These are phyloP conservation scores for Apoda limacodes DNA, from an alignment of 2,888 invertebrate species.

Conservation along the genomic window DNA sequence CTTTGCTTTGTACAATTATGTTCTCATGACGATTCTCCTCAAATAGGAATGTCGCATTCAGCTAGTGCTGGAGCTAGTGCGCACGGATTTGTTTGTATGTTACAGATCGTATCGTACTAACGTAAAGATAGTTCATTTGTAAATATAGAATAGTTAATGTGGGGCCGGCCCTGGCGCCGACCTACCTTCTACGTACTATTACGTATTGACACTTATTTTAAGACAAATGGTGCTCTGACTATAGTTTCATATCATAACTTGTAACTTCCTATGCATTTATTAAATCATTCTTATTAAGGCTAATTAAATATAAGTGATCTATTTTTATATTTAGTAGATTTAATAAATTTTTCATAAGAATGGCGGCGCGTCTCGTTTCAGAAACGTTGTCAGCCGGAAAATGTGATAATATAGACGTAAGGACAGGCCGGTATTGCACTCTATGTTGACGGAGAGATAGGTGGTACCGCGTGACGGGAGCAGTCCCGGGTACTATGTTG, in stretches of 20 bases:
- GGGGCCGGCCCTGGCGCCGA: constrained; percentile 2
- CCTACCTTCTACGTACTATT: neutral
- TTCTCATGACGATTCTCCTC: no score
- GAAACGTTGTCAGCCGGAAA: constrained; percentile 9
- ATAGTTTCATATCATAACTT: constrained; percentile 63
- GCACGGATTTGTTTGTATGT: no score
- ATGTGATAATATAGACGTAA: constrained; percentile 10
- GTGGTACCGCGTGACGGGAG: neutral
- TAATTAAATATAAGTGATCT: constrained; percentile 43
- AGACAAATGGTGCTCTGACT: constrained; percentile 58
- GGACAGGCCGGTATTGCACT: constrained; percentile 3
- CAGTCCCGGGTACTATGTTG: no score
- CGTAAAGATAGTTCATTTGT: no score
- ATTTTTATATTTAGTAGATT: constrained; percentile 65
- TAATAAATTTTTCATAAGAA: no score
- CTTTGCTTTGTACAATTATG: no score
- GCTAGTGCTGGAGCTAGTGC: no score
- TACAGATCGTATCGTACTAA: no score
- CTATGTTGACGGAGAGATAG: neutral
- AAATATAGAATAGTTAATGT: no score
- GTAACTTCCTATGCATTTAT: constrained; percentile 56
- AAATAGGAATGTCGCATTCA: no score
- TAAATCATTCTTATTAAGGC: constrained; percentile 49
- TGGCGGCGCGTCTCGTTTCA: no score
- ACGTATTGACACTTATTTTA: constrained; percentile 16